Evolutionary conservation across 2,888 invertebrate genomes (phyloP).

Genomic region (Epistrophe eligans): DNA sequence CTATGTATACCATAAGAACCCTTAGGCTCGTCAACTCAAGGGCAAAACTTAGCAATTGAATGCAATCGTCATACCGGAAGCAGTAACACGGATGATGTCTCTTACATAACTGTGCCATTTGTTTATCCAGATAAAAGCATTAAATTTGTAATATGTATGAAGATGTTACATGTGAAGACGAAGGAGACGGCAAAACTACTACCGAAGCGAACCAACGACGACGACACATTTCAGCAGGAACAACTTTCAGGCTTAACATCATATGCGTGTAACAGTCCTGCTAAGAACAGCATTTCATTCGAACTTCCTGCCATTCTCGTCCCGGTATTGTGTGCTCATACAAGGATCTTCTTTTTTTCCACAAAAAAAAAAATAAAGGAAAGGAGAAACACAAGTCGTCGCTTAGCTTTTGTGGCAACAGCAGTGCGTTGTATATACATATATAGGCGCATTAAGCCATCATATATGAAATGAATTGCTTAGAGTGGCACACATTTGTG

Average conservation of each 20-base stretch:
- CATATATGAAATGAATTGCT: conserved; percentile 52
- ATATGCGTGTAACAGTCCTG: conserved; percentile 63
- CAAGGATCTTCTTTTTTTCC: conserved; percentile 13
- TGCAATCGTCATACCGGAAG: conserved; percentile 46
- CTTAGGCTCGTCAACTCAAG: conserved; percentile 37
- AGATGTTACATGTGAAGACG: conserved; percentile 44
- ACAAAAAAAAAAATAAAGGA: neutral
- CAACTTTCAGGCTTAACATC: conserved; percentile 39
- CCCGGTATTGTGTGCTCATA: neutral
- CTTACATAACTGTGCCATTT: conserved; percentile 44
- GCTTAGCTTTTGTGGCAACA: conserved; percentile 40
- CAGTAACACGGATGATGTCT: conserved; percentile 52
- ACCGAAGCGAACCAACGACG: neutral
- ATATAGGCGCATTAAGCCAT: conserved; percentile 14
- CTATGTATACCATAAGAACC: neutral
- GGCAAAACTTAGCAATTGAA: conserved; percentile 61
- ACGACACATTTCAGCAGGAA: conserved; percentile 3
- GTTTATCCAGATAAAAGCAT: conserved; percentile 55
- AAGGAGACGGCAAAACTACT: neutral
- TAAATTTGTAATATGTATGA: conserved; percentile 48
- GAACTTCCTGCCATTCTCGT: conserved; percentile 56
- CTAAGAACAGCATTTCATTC: conserved; percentile 66
- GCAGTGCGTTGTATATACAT: neutral
- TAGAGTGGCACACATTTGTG: conserved; percentile 50
- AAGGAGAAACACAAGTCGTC: conserved; percentile 25